Evolutionary conservation across 2,888 invertebrate genomes (phyloP).

Genomic region (Drosophila differens): DNA sequence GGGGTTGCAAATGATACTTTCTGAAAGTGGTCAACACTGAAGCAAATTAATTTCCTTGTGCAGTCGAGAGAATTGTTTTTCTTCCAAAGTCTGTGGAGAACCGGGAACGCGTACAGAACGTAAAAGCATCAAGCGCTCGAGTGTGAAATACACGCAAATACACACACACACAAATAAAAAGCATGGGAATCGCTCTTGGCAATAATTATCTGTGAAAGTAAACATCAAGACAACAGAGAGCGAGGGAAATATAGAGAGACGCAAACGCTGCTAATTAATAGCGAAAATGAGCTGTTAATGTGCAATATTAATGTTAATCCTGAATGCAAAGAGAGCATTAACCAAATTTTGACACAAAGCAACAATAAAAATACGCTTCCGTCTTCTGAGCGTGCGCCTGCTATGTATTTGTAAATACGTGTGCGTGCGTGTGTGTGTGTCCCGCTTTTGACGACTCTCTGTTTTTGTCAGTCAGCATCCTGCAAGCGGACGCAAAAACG

Average conservation of each 20-base stretch:
- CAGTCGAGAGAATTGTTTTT: constrained; percentile 42
- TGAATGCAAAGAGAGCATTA: not conserved
- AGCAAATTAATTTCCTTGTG: constrained; percentile 10
- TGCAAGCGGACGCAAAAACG: constrained; percentile 13
- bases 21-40: constrained; percentile 2
- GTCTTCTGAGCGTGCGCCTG: constrained; percentile 52
- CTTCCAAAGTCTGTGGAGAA: constrained; percentile 74
- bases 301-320: not conserved
- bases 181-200: constrained; percentile 4
- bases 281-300: constrained; percentile 13
- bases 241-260: not conserved
- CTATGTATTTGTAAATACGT: constrained; percentile 19
- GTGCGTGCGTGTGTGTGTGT: constrained; percentile 6
- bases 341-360: not conserved
- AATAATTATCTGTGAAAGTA: constrained; percentile 31
- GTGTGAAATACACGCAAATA: constrained; percentile 3
- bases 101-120: constrained; percentile 68
- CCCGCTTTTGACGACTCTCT: constrained; percentile 11
- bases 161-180: constrained; percentile 40
- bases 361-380: constrained; percentile 19
- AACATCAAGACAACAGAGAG: constrained; percentile 43
- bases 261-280: not conserved
- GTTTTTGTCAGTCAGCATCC: constrained; percentile 31
- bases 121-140: not conserved
- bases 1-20: constrained; percentile 13